Evolutionary conservation across 30 jellyfish, hydroid and myxozoan genomes (phyloP).

Genomic region (Nemopilema nomurai): DNA sequence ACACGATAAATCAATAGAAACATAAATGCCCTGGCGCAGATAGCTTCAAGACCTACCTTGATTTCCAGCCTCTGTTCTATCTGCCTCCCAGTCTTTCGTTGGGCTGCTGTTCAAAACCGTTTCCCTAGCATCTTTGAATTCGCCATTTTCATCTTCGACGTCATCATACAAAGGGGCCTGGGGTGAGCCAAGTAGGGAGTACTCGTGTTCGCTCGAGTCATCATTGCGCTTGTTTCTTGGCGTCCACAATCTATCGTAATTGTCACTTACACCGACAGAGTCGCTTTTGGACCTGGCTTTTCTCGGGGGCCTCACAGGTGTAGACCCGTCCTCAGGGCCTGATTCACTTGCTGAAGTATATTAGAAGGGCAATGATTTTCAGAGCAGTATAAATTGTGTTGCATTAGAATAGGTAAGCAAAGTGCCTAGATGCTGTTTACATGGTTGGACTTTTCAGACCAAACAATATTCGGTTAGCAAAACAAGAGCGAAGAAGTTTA

Average conservation of each 20-base stretch:
- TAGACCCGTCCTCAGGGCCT: conserved; percentile 1
- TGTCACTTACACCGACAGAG: neutral
- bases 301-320: conserved; percentile 76
- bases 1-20: neutral
- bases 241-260: conserved; percentile 70
- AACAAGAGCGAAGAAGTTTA: too few species aligned
- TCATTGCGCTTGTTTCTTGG: conserved; percentile 5
- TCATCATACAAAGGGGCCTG: conserved; percentile 14
- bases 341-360: conserved; percentile 24
- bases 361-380: neutral
- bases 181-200: conserved; percentile 31
- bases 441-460: too few species aligned
- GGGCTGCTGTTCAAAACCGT: conserved; percentile 64
- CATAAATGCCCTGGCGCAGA: neutral
- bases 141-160: conserved; percentile 32
- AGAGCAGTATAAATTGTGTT: too few species aligned
- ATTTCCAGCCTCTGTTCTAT: conserved; percentile 10
- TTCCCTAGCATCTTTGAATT: neutral
- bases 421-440: too few species aligned
- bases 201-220: conserved; percentile 20
- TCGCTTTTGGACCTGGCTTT: conserved; percentile 60
- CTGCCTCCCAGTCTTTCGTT: conserved; percentile 44
- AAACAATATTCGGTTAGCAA: too few species aligned
- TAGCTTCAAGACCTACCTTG: conserved; percentile 28
- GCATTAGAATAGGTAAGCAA: too few species aligned